These are phyloP conservation scores for Capromys pilorides DNA, from an alignment of 2,797 vertebrate species.

Conservation along the genomic window DNA sequence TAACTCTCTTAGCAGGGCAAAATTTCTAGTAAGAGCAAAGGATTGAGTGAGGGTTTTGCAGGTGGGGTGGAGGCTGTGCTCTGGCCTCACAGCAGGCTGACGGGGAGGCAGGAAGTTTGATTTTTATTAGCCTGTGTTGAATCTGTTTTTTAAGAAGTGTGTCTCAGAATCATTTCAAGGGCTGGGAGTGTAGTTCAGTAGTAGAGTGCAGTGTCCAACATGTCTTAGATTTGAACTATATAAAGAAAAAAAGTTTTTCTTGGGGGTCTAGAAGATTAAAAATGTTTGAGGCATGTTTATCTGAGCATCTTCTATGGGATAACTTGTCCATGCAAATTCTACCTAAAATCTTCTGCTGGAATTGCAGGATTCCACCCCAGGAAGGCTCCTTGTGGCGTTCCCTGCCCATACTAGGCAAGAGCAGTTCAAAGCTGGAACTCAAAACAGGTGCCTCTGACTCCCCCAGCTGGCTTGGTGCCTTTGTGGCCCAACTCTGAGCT, in stretches of 20 bases:
- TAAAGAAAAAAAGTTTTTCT: not conserved
- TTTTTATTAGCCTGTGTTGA: not conserved
- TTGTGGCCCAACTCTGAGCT: not conserved
- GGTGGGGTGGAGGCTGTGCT: not conserved
- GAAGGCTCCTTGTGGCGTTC: not conserved
- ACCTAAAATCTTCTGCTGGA: not conserved
- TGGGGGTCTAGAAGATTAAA: not conserved
- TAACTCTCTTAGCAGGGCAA: not conserved
- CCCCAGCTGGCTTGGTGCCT: not conserved
- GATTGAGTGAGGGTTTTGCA: not conserved
- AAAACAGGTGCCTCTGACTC: not conserved
- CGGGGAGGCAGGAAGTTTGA: not conserved
- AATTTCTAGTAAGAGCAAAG: not conserved
- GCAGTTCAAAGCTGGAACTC: not conserved
- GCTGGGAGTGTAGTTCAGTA: not conserved
- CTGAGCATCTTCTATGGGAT: not conserved
- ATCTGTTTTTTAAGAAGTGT: not conserved
- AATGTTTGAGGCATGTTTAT: not conserved
- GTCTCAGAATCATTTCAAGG: not conserved
- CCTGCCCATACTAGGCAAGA: fast-evolving
- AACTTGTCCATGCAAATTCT: not conserved
- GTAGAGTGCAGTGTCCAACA: not conserved
- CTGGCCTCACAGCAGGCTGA: fast-evolving
- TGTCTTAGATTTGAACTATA: not conserved
- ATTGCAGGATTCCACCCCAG: not conserved